These are phyloP conservation scores for Pemphredon lugubris DNA, from an alignment of 2,888 invertebrate genomes.

Conservation along the genomic window DNA sequence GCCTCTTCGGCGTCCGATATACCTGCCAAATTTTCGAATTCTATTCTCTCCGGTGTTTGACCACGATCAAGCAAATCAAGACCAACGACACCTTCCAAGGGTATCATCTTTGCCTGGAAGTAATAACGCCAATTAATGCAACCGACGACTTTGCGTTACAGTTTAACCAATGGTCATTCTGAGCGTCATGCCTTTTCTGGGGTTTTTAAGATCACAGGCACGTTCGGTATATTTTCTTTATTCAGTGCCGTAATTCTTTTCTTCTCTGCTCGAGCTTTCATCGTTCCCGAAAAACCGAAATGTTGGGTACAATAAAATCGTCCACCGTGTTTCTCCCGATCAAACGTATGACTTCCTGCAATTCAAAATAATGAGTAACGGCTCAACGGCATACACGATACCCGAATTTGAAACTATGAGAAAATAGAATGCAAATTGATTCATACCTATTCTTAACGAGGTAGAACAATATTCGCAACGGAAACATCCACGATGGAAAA, in stretches of 20 bases:
- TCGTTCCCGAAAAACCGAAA: constrained; percentile 85
- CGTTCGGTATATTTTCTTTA: constrained; percentile 79
- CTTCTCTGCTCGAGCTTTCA: constrained; percentile 77
- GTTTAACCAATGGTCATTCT: too few species aligned
- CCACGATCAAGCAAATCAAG: constrained; percentile 83
- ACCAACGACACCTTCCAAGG: constrained; percentile 81
- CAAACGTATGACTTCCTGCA: constrained; percentile 78
- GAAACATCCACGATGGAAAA: constrained; percentile 96
- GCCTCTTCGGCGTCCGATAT: constrained; percentile 86
- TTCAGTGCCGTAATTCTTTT: constrained; percentile 73
- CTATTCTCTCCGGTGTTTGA: constrained; percentile 90
- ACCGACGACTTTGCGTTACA: too few species aligned
- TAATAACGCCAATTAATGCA: background rate
- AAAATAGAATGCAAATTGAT: too few species aligned
- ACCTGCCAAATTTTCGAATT: constrained; percentile 88
- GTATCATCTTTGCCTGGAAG: constrained; percentile 71
- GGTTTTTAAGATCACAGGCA: constrained; percentile 77
- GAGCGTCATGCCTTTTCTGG: constrained; percentile 82
- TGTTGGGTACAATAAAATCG: constrained; percentile 90
- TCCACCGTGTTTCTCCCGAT: constrained; percentile 77
- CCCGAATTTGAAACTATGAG: too few species aligned
- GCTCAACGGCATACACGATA: too few species aligned
- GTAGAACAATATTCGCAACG: constrained; percentile 96
- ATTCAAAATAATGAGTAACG: constrained; percentile 19
- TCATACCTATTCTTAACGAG: constrained; percentile 88